These are phyloP conservation scores for Drosophila busckii DNA, from an alignment of 1,140 invertebrate genomes.

Conservation along the genomic window DNA sequence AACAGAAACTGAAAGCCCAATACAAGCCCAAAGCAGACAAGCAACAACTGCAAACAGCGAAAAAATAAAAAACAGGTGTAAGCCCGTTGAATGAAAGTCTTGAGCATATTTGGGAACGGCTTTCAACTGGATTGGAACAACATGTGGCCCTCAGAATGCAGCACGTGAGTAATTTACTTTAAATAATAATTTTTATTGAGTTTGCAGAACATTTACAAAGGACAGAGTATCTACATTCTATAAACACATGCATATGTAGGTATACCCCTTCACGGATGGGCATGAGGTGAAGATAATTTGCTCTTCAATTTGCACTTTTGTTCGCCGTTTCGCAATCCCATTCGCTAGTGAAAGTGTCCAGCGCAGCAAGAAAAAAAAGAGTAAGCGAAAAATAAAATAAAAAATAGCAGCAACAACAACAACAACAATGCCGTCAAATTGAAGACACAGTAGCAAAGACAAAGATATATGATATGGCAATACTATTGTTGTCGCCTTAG, in stretches of 20 bases:
- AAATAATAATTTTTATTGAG: neutral
- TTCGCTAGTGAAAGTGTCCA: conserved; percentile 54
- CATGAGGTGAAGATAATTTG: too few relatives aligned
- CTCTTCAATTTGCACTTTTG: conserved; percentile 23
- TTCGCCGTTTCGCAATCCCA: conserved; percentile 12
- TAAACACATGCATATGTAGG: neutral
- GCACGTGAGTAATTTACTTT: neutral
- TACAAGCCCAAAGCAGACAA: conserved; percentile 23
- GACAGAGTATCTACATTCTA: too few relatives aligned
- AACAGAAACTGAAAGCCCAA: conserved; percentile 52
- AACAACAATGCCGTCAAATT: conserved; percentile 42
- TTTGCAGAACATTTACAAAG: neutral
- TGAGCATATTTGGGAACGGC: conserved; percentile 41
- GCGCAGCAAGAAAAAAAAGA: neutral
- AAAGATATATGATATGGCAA: conserved; percentile 57
- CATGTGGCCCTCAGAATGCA: neutral
- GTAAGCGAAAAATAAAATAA: too few relatives aligned
- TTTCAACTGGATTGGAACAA: conserved; percentile 11
- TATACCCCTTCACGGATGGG: too few relatives aligned
- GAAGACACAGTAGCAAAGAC: conserved; percentile 45
- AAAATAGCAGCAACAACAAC: conserved; percentile 19
- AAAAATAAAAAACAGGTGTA: conserved; percentile 49
- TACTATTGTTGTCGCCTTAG: conserved; percentile 30
- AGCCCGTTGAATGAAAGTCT: conserved; percentile 64
- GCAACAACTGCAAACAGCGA: conserved; percentile 13